A percentile compares a stretch with the other conserved stretches of the same genome.
Evolutionary conservation across 2,888 invertebrate genomes (phyloP).

Genomic region (Ellobium chinense): DNA sequence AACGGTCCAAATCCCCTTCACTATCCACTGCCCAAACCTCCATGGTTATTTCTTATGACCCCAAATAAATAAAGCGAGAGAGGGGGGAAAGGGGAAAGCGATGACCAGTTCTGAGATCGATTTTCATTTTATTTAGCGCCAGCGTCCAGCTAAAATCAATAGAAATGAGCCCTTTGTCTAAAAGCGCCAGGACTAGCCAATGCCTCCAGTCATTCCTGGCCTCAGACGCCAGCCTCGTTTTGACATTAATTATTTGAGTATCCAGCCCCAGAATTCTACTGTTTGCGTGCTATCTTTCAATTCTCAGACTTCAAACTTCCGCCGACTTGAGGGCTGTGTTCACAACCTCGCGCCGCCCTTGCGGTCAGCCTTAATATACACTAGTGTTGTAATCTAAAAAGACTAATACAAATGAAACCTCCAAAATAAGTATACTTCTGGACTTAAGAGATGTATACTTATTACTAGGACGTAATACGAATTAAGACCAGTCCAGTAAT

Average conservation of each 20-base stretch:
- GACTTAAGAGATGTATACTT: no score
- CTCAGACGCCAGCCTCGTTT: constrained; percentile 19
- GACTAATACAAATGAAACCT: no score
- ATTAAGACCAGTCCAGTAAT: no score
- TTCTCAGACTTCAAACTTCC: constrained; percentile 19
- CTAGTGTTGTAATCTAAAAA: no score
- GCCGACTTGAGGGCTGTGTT: not conserved
- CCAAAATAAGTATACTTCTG: no score
- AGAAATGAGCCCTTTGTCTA: constrained; percentile 35
- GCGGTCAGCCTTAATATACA: no score
- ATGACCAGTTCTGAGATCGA: constrained; percentile 4
- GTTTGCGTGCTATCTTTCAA: constrained; percentile 22
- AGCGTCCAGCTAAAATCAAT: constrained; percentile 31
- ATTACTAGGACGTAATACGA: no score
- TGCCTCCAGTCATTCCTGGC: not conserved
- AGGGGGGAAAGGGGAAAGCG: not conserved
- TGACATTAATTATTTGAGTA: constrained; percentile 32
- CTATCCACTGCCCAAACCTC: not conserved
- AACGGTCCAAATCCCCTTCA: not conserved
- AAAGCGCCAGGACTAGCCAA: not conserved
- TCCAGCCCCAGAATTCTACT: constrained; percentile 13
- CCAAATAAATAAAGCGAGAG: not conserved
- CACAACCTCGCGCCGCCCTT: not conserved
- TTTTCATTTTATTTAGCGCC: constrained; percentile 22
- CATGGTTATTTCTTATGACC: not conserved